A percentile compares a stretch with the other conserved stretches of the same genome.
Evolutionary conservation across 2,113 vertebrate species (phyloP).

Genomic region (Piprites chloris): DNA sequence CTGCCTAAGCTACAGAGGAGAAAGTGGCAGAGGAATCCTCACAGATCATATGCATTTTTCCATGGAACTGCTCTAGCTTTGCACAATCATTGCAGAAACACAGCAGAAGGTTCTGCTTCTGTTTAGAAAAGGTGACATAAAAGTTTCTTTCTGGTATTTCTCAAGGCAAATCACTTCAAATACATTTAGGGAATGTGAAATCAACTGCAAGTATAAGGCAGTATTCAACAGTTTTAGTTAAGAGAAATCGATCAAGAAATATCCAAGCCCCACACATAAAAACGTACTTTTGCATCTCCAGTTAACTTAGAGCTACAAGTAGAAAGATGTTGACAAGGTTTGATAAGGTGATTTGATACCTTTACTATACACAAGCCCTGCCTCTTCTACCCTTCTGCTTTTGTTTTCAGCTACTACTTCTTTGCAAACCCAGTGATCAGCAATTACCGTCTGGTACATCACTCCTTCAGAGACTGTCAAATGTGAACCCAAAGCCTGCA

Average conservation of each 20-base stretch:
- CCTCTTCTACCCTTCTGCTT: neutral
- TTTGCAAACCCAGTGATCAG: neutral
- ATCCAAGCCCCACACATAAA: neutral
- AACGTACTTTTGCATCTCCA: neutral
- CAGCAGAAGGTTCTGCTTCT: neutral
- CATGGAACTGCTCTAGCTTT: neutral
- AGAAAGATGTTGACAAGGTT: neutral
- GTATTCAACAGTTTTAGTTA: neutral
- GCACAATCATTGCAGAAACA: neutral
- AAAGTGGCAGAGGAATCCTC: neutral
- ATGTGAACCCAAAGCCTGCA: neutral
- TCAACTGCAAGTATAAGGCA: neutral
- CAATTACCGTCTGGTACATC: neutral
- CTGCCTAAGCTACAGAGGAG: neutral
- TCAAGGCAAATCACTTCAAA: neutral
- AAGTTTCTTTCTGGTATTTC: neutral
- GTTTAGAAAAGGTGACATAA: neutral
- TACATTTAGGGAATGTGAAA: neutral
- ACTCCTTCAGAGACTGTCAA: neutral
- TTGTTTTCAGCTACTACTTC: neutral
- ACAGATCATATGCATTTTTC: neutral
- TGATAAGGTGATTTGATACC: neutral
- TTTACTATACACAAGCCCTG: neutral
- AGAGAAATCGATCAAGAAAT: neutral
- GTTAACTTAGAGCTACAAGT: neutral